Percentiles rank a stretch among this genome's conserved stretches.
phyloP scores from a whole-genome alignment of 2,888 invertebrate species.

The Chorisops tibialis region DNA sequence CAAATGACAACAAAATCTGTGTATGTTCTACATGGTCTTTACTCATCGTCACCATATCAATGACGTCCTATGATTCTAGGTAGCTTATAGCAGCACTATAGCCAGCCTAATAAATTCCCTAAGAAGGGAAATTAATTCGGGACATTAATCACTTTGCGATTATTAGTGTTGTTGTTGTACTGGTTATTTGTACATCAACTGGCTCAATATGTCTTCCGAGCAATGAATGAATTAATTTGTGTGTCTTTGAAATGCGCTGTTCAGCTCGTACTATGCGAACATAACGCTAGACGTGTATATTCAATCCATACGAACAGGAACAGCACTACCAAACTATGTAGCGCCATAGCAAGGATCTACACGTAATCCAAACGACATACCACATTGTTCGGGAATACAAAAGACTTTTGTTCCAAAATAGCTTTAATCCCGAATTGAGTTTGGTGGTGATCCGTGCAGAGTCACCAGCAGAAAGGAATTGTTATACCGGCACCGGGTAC shows the following conservation, averaged over 20 bases:
- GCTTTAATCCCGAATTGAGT: slow-evolving; percentile 28
- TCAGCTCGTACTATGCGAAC: neutral
- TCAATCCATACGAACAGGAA: neutral
- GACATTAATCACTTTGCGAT: slow-evolving; percentile 32
- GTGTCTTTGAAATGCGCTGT: slow-evolving; percentile 12
- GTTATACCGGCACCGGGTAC: neutral
- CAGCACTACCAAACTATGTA: neutral
- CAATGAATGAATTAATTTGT: slow-evolving; percentile 30
- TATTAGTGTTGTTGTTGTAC: slow-evolving; percentile 29
- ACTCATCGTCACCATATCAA: too few species aligned
- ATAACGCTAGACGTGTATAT: neutral
- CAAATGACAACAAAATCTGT: too few species aligned
- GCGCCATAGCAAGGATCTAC: neutral
- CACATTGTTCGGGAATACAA: slow-evolving; percentile 15
- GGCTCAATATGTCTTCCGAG: slow-evolving; percentile 31
- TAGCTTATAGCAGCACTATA: neutral
- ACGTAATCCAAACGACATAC: neutral
- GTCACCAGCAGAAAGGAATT: neutral
- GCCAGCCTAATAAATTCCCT: slow-evolving; percentile 28
- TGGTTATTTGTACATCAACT: slow-evolving; percentile 23
- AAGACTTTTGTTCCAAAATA: slow-evolving; percentile 25
- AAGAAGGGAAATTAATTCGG: slow-evolving; percentile 30
- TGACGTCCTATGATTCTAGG: too few species aligned
- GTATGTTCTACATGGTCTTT: too few species aligned
- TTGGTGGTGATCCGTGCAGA: neutral